Base-by-base conservation (phyloP, 2,797 vertebrate species). In the Coregonus ussuriensis region DNA sequence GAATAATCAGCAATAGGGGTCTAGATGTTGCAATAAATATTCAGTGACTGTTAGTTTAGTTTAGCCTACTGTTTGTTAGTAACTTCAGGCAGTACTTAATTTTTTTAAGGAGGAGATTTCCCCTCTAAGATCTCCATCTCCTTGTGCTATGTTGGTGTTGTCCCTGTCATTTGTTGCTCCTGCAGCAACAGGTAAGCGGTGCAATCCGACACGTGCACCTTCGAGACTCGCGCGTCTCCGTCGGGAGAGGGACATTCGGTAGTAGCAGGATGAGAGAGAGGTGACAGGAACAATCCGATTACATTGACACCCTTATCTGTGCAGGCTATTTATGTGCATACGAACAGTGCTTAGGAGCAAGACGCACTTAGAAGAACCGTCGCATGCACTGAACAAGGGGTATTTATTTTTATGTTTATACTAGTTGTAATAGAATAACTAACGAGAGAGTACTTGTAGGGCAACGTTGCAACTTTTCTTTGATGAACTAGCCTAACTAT, bases 211-310 rank as follows among this genome's bases (percentile, higher is more conserved):
- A 31, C 29, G 74, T 31, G 74, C 37, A 2, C 25, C 29, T 18
- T 21, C 15, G 52, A 25, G 16, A 72, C 51, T 56, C 51, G 16
- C 14, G 6, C 4, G 29, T 16, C 29, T 72, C 25, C 0, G 21
- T 6, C 1, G 6, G 14, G 6, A 63, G 72, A 7, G 13, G 31
- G 53, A 37, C 72, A 35, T 59, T 73, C 72, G 31, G 31, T 59
- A n/a, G 72, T n/a, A 35, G 56, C 33, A 25, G 37, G 59, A 18
- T 35, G 56, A n/a, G 72, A 29, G 72, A 72, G 88, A 81, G 87
- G 85, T 81, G 87, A 86, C 78, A 74, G 81, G 85, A 85, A 51
- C 91, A 93, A 93, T 90, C 91, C 91, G 93, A 93, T 94, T 93
- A 93, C 69, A 84, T 79, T 81, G 85, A 91, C 83, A 71, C 74